A percentile compares a stretch with the other conserved stretches of the same genome.
phyloP scores from a whole-genome alignment of 2,797 vertebrate species.

The Melanotaenia trifasciata region DNA sequence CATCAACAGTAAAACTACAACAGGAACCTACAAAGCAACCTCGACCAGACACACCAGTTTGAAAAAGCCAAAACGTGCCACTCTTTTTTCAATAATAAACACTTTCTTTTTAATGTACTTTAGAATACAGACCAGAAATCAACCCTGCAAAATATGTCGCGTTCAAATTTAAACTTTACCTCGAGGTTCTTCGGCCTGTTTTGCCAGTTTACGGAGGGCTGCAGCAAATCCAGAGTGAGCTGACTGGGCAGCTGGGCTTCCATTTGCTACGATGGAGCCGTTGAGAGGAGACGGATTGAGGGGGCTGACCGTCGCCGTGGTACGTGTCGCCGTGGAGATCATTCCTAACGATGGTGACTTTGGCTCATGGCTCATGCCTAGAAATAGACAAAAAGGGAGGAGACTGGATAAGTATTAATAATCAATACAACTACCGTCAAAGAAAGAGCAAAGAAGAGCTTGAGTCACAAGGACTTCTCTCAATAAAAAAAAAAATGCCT shows the following conservation, averaged over 20 bases:
- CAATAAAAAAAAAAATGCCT: neutral
- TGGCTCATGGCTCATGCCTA: constrained; percentile 99
- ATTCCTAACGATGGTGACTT: constrained; percentile 99
- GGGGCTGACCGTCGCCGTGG: constrained; percentile 97
- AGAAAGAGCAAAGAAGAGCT: constrained; percentile 16
- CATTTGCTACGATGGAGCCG: constrained; percentile 97
- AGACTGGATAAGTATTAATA: constrained; percentile 50
- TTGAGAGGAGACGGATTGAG: constrained; percentile 96
- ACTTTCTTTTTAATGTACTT: neutral
- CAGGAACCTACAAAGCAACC: neutral
- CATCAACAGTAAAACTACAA: neutral
- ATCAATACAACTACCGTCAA: constrained; percentile 26
- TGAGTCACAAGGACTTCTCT: neutral
- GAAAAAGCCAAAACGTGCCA: neutral
- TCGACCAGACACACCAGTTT: neutral
- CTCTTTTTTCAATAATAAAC: neutral
- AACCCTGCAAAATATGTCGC: neutral
- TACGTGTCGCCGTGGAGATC: constrained; percentile 97
- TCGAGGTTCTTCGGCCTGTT: constrained; percentile 98
- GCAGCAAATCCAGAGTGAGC: constrained; percentile 97
- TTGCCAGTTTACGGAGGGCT: constrained; percentile 98
- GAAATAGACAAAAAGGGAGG: constrained; percentile 71
- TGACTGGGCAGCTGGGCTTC: constrained; percentile 94
- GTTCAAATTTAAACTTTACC: constrained; percentile 80
- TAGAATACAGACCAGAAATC: neutral